Evolutionary conservation across 2,797 vertebrate genomes (phyloP).

Genomic region (Denticeps clupeoides): DNA sequence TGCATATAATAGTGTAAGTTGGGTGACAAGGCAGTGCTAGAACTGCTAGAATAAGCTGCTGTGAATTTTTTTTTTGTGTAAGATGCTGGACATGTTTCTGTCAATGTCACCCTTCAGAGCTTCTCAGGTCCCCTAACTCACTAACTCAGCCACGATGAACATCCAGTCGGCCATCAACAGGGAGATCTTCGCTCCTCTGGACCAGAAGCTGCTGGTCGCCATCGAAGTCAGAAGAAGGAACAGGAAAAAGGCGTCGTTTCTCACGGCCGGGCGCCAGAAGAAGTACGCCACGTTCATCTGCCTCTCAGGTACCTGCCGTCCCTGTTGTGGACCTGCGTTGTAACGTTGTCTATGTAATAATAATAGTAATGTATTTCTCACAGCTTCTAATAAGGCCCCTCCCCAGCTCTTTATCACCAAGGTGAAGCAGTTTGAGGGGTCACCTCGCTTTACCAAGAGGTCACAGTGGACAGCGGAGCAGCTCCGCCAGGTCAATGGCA

Average conservation of each 20-base stretch:
- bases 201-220: constrained; percentile 82
- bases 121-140: too few relatives aligned
- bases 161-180: constrained; percentile 80
- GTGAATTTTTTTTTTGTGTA: too few relatives aligned
- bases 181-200: constrained; percentile 77
- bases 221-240: constrained; percentile 83
- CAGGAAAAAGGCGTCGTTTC: constrained; percentile 81
- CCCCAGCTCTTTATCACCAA: constrained; percentile 79
- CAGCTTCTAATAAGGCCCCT: constrained; percentile 66
- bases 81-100: too few relatives aligned
- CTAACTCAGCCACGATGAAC: constrained; percentile 67
- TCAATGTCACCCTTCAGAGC: too few relatives aligned
- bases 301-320: constrained; percentile 69
- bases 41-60: too few relatives aligned
- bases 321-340: background rate
- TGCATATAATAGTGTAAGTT: too few relatives aligned
- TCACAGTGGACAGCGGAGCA: constrained; percentile 85
- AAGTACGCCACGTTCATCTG: constrained; percentile 87
- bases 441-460: constrained; percentile 65
- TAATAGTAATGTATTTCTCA: background rate
- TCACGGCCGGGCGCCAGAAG: constrained; percentile 69
- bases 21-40: too few relatives aligned
- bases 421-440: constrained; percentile 79
- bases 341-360: background rate
- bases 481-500: constrained; percentile 83